phyloP scores from a whole-genome alignment of 2,113 vertebrate genomes.

The Mastomys coucha region DNA sequence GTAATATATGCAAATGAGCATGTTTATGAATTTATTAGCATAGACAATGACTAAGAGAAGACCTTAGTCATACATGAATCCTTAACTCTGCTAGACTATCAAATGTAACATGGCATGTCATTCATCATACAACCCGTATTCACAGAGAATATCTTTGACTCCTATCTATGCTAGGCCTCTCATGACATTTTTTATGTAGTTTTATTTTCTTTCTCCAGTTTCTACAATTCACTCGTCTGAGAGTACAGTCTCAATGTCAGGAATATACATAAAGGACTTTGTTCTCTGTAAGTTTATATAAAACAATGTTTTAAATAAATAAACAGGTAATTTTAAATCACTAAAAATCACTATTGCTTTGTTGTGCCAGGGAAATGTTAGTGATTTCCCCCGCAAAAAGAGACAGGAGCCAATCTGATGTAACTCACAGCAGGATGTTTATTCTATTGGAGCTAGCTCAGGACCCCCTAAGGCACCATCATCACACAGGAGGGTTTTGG shows the following conservation, averaged over 20 bases:
- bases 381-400: too few relatives aligned
- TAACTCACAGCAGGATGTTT: too few relatives aligned
- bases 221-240: background rate
- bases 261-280: background rate
- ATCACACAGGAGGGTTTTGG: too few relatives aligned
- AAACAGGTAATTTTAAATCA: background rate
- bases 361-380: too few relatives aligned
- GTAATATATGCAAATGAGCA: background rate
- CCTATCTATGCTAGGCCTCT: background rate
- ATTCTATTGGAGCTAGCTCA: too few relatives aligned
- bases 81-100: slow-evolving; percentile 6
- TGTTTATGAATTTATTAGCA: background rate
- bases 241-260: background rate
- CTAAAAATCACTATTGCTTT: background rate
- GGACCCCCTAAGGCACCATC: too few relatives aligned
- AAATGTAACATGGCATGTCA: background rate
- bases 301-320: background rate
- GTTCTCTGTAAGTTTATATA: background rate
- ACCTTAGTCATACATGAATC: background rate
- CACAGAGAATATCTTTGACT: background rate
- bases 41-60: background rate
- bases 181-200: background rate
- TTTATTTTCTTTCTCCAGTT: background rate
- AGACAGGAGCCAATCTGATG: too few relatives aligned
- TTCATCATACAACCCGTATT: slow-evolving; percentile 30